Evolutionary conservation across 2,888 invertebrate genomes (phyloP).

Genomic region (Drosophila nr. perissopoda): DNA sequence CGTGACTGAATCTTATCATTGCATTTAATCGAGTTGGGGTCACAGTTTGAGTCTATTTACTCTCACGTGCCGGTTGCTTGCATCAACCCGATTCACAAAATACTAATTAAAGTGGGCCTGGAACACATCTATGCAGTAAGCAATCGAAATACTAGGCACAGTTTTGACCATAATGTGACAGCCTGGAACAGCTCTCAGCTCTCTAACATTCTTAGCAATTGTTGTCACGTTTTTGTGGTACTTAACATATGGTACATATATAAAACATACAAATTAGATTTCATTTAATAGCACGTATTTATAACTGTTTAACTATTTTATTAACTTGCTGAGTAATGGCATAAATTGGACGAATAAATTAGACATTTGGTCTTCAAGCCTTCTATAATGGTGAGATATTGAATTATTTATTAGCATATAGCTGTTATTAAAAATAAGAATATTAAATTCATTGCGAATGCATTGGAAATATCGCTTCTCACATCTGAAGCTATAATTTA

Average conservation of each 20-base stretch:
- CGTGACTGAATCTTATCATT: conserved; percentile 24
- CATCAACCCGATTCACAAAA: not conserved
- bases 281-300: not conserved
- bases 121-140: not conserved
- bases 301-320: not conserved
- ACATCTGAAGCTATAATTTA: not conserved
- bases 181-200: not conserved
- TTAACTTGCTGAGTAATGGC: not conserved
- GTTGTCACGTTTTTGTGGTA: not conserved
- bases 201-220: not conserved
- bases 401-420: too few species aligned
- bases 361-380: not conserved
- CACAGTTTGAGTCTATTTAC: conserved; percentile 23
- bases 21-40: conserved; percentile 8
- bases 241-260: not conserved
- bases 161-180: not conserved
- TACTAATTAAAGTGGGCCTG: not conserved
- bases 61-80: conserved; percentile 5
- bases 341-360: not conserved
- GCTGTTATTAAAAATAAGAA: not conserved
- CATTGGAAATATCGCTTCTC: too few species aligned
- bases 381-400: not conserved
- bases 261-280: not conserved
- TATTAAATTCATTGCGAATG: too few species aligned
- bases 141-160: not conserved